phyloP scores from a whole-genome alignment of 2,888 invertebrate species.

The Drosophila diplacantha region DNA sequence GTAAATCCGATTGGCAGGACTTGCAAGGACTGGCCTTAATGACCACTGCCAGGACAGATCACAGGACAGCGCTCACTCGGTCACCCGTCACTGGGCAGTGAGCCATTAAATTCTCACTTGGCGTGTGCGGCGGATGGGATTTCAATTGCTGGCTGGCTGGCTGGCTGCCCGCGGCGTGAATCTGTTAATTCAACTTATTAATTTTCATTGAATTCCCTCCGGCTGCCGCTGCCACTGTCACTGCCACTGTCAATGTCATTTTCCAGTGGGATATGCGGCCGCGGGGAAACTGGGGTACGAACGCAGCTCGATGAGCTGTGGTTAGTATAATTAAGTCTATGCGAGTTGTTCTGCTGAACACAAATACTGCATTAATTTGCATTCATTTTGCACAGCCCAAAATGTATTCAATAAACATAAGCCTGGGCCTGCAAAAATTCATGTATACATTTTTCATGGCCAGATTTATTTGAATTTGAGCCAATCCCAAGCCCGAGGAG shows the following conservation, averaged over 20 bases:
- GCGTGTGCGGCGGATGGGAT: constrained; percentile 28
- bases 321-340: constrained; percentile 24
- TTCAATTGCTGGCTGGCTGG: constrained; percentile 21
- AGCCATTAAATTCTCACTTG: constrained; percentile 41
- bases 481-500: constrained; percentile 1
- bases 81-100: constrained; percentile 11
- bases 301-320: constrained; percentile 12
- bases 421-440: constrained; percentile 6
- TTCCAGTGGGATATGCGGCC: constrained; percentile 23
- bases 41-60: constrained; percentile 18
- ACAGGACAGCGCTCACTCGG: constrained; percentile 2
- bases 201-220: constrained; percentile 59
- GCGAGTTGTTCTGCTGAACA: constrained; percentile 4
- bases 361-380: constrained; percentile 26
- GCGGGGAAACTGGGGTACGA: constrained; percentile 1
- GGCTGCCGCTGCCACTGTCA: constrained; percentile 9
- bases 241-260: constrained; percentile 39
- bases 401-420: constrained; percentile 7
- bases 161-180: constrained; percentile 24
- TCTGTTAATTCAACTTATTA: constrained; percentile 62
- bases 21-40: constrained; percentile 12
- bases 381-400: constrained; percentile 7
- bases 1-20: constrained; percentile 10
- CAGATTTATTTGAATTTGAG: constrained; percentile 21
- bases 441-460: constrained; percentile 4